A percentile compares a stretch with the other conserved stretches of the same genome.
These are phyloP conservation scores for Pangasius macronema DNA, from an alignment of 2,797 vertebrate species.

Conservation along the genomic window DNA sequence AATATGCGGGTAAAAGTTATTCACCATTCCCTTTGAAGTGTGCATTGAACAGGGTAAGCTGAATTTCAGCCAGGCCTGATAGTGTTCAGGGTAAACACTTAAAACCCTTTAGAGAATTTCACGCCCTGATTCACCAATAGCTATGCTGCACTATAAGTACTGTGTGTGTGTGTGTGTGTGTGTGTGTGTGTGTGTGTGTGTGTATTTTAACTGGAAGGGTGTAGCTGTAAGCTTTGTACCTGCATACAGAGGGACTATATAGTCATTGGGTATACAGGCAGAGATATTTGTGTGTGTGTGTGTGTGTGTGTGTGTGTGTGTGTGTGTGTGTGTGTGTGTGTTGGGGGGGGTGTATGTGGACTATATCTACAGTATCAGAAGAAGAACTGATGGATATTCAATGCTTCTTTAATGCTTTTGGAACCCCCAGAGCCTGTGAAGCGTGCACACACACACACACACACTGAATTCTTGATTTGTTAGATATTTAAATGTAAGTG, in stretches of 20 bases:
- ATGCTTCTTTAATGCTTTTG: neutral
- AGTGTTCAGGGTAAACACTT: conserved; percentile 99
- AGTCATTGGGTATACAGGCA: conserved; percentile 73
- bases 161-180: conserved; percentile 8
- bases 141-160: conserved; percentile 87
- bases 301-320: conserved; percentile 1
- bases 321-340: neutral
- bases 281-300: conserved; percentile 20
- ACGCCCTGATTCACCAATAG: conserved; percentile 91
- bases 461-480: neutral
- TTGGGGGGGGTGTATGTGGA: neutral
- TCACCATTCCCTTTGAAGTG: conserved; percentile 98
- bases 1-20: conserved; percentile 85
- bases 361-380: conserved; percentile 16
- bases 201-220: conserved; percentile 68
- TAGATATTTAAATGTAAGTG: neutral
- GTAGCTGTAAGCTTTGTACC: conserved; percentile 89
- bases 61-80: conserved; percentile 94
- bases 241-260: conserved; percentile 79
- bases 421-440: neutral
- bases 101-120: conserved; percentile 99
- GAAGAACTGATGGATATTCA: conserved; percentile 20
- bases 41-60: conserved; percentile 96
- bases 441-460: neutral
- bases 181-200: conserved; percentile 42